A percentile compares a stretch with the other conserved stretches of the same genome.
Conservation (phyloP, 1,140 invertebrate genomes). For the Stegodyphus mimosarum region DNA sequence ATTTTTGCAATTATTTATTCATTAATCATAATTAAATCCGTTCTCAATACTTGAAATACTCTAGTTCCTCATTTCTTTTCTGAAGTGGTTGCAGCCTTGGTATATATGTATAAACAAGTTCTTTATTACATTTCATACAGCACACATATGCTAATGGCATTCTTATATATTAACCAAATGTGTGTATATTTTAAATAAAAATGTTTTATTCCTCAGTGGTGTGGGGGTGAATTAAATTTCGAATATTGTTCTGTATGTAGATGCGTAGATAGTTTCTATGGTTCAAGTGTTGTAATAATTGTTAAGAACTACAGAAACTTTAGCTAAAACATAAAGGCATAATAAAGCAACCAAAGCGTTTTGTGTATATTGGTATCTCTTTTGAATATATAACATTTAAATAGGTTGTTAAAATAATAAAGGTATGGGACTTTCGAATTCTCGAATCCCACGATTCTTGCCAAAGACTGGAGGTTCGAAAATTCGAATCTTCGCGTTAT, state of each 20-base stretch:
- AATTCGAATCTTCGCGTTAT: not conserved
- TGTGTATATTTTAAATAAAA: constrained; percentile 20
- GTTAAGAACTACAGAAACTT: constrained; percentile 56
- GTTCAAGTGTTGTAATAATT: constrained; percentile 55
- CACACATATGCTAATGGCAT: constrained; percentile 3
- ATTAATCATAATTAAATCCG: not conserved
- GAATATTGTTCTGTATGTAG: constrained; percentile 51
- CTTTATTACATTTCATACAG: constrained; percentile 22
- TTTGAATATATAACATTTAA: not conserved
- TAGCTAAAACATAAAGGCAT: constrained; percentile 3
- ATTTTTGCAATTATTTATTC: not conserved
- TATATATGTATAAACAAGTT: constrained; percentile 56
- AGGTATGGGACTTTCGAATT: not conserved
- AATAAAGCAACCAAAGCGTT: not conserved
- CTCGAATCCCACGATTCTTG: not conserved
- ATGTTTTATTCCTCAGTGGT: constrained; percentile 19
- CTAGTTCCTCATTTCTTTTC: not conserved
- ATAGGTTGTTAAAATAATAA: not conserved
- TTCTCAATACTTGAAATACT: not conserved
- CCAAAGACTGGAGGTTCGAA: not conserved
- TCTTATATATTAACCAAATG: not conserved
- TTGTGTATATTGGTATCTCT: not conserved
- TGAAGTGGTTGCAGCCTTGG: not conserved
- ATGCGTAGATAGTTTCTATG: constrained; percentile 57
- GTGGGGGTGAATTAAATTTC: constrained; percentile 42